Evolutionary conservation across 2,797 vertebrate species (phyloP).

Genomic region (Odontamblyopus lacepedii): DNA sequence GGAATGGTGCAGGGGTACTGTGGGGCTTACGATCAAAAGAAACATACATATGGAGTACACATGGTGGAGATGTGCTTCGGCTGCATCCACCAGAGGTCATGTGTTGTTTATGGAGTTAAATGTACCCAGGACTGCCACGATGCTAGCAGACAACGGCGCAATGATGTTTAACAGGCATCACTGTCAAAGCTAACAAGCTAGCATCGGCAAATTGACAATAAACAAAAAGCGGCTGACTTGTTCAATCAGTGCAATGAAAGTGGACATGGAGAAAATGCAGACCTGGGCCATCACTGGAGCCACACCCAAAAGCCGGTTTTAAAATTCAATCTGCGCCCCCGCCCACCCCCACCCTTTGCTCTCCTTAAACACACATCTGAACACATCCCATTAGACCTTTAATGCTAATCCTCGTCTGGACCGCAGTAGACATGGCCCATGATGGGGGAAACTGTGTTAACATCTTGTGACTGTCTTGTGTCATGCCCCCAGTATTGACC

Average conservation of each 20-base stretch:
- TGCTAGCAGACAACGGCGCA: conserved; percentile 1
- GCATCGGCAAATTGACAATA: conserved; percentile 9
- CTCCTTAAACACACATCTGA: conserved; percentile 4
- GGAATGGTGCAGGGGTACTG: conserved; percentile 17
- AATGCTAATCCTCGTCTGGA: conserved; percentile 5
- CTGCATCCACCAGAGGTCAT: conserved; percentile 1
- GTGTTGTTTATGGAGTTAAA: conserved; percentile 4
- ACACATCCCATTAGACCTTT: conserved; percentile 1
- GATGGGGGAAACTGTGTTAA: conserved; percentile 1
- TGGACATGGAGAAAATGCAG: conserved; percentile 1
- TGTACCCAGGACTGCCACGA: not conserved
- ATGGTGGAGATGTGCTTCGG: conserved; percentile 24
- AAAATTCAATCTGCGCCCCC: not conserved
- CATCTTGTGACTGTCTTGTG: not conserved
- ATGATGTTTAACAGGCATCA: conserved; percentile 13
- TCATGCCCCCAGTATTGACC: not conserved
- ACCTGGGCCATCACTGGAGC: not conserved
- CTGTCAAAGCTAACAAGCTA: conserved; percentile 5
- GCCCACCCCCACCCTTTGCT: not conserved
- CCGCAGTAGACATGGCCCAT: not conserved
- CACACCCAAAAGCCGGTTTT: conserved; percentile 3
- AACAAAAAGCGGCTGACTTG: conserved; percentile 7
- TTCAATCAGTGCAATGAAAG: conserved; percentile 1
- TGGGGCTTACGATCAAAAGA: conserved; percentile 37
- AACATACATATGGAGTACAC: conserved; percentile 40